Conservation (phyloP, 2,113 vertebrate genomes). For the Macquaria ambigua region DNA sequence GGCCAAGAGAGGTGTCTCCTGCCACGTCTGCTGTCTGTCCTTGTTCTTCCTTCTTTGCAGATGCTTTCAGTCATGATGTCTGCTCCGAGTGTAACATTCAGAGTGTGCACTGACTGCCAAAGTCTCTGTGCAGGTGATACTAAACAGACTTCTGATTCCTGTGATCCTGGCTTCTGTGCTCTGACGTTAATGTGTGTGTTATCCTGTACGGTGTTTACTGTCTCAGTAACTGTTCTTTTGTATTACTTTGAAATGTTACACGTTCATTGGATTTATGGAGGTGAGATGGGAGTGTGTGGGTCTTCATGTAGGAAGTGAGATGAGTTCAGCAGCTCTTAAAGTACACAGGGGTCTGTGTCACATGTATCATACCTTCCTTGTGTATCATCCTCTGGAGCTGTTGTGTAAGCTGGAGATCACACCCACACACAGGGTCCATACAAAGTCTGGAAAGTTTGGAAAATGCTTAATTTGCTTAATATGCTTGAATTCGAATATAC, state of each 20-base stretch:
- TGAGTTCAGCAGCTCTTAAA: slow-evolving; percentile 4
- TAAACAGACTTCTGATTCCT: slow-evolving; percentile 3
- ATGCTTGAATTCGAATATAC: too few species aligned
- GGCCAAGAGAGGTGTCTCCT: not conserved
- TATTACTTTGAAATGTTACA: not conserved
- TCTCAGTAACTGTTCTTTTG: not conserved
- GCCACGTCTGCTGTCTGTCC: slow-evolving; percentile 47
- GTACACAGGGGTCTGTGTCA: not conserved
- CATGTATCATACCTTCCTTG: slow-evolving; percentile 20
- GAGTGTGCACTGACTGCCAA: slow-evolving; percentile 10
- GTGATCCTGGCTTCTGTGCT: not conserved
- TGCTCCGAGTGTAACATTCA: slow-evolving; percentile 11
- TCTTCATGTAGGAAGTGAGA: not conserved
- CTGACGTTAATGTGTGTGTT: slow-evolving; percentile 2
- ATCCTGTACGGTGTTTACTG: not conserved
- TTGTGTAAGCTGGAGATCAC: not conserved
- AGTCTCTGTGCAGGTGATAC: slow-evolving; percentile 41
- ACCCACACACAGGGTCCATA: not conserved
- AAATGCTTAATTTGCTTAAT: too few species aligned
- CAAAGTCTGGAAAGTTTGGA: too few species aligned
- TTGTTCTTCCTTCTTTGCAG: slow-evolving; percentile 35
- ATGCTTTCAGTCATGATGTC: not conserved
- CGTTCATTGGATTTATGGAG: not conserved
- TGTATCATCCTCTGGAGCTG: slow-evolving; percentile 18
- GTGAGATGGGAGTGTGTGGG: not conserved